A percentile compares a stretch with the other conserved stretches of the same genome.
These are phyloP conservation scores for Tetragonula carbonaria DNA, from an alignment of 2,888 invertebrate species.

Conservation along the genomic window DNA sequence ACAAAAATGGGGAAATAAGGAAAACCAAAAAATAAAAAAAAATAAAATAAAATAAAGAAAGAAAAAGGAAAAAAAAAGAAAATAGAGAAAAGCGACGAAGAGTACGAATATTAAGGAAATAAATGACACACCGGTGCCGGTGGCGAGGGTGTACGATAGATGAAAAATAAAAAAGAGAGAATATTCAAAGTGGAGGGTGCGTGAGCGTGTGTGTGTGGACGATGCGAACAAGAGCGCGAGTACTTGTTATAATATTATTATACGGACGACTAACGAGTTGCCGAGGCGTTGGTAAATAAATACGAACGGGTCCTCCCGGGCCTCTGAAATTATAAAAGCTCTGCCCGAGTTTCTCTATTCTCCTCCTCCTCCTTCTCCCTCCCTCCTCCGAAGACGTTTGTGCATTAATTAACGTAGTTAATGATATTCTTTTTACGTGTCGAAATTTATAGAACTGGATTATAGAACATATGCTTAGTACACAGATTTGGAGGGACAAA, in stretches of 20 bases:
- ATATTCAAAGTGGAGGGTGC: constrained; percentile 43
- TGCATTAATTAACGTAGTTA: background rate
- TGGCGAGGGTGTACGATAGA: constrained; percentile 40
- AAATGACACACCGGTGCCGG: constrained; percentile 12
- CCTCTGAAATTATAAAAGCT: constrained; percentile 58
- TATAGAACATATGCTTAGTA: background rate
- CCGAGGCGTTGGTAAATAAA: constrained; percentile 76
- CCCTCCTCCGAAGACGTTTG: background rate
- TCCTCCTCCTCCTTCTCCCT: background rate
- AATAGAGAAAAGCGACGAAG: background rate
- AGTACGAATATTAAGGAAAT: constrained; percentile 38
- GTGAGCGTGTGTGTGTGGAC: constrained; percentile 58
- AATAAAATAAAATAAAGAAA: background rate
- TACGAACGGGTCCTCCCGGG: constrained; percentile 59
- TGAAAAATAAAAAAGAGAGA: constrained; percentile 13
- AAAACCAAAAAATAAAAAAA: background rate
- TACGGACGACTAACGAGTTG: constrained; percentile 72
- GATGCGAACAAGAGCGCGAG: constrained; percentile 57
- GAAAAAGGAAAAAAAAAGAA: no score
- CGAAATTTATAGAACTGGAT: background rate
- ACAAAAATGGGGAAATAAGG: background rate
- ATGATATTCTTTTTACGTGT: background rate
- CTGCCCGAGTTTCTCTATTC: constrained; percentile 2
- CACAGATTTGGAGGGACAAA: no score
- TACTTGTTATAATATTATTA: constrained; percentile 77